phyloP scores from a whole-genome alignment of 1,140 invertebrate species.

The Drosophila arizonae region DNA sequence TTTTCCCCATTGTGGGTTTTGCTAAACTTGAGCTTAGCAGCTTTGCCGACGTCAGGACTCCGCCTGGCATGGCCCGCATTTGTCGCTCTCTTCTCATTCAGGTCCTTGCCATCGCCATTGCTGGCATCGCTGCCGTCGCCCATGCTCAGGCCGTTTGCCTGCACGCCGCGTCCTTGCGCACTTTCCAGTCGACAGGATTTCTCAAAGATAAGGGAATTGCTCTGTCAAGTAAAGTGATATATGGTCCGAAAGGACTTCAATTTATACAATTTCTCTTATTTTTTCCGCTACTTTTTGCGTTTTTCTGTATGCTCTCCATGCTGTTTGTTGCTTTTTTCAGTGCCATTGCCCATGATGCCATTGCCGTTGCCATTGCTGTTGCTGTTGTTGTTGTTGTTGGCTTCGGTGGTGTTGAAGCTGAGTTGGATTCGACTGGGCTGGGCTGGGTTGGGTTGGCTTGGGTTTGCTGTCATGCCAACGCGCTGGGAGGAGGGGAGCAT shows the following conservation, averaged over 20 bases:
- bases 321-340: conserved; percentile 67
- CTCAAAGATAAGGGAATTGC: conserved; percentile 83
- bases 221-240: conserved; percentile 83
- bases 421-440: conserved; percentile 39
- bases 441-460: conserved; percentile 34
- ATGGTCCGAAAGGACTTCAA: conserved; percentile 83
- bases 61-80: conserved; percentile 57
- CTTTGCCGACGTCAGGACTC: conserved; percentile 55
- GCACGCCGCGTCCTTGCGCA: conserved; percentile 70
- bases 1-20: conserved; percentile 63
- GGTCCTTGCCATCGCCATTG: conserved; percentile 48
- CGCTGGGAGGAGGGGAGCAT: neutral
- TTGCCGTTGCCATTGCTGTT: neutral
- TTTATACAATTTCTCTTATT: conserved; percentile 83
- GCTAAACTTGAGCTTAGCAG: conserved; percentile 79
- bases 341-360: neutral
- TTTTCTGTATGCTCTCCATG: conserved; percentile 51
- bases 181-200: conserved; percentile 82
- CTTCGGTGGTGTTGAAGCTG: conserved; percentile 53
- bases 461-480: conserved; percentile 7
- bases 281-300: conserved; percentile 80
- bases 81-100: conserved; percentile 55
- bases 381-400: conserved; percentile 55
- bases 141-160: conserved; percentile 15
- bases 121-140: conserved; percentile 45